Percentiles rank a stretch among this genome's conserved stretches.
These are phyloP conservation scores for Heterodera schachtii DNA, from an alignment of 1,140 invertebrate species.

Conservation along the genomic window DNA sequence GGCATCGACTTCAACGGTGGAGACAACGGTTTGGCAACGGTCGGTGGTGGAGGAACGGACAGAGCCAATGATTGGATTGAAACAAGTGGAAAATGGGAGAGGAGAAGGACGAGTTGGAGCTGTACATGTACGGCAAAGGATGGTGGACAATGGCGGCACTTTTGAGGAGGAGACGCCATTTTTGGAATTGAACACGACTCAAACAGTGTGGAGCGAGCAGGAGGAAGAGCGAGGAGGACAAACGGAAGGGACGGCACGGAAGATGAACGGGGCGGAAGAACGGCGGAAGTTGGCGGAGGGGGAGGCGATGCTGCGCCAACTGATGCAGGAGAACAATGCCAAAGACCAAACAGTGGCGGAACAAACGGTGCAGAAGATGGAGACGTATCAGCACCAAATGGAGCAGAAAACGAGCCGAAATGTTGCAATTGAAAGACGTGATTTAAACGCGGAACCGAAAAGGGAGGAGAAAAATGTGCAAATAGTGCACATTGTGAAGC, in stretches of 20 bases:
- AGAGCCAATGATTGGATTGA: neutral
- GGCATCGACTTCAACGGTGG: neutral
- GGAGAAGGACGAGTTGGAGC: neutral
- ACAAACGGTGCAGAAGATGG: neutral
- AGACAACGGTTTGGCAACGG: constrained; percentile 6
- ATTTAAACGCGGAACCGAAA: neutral
- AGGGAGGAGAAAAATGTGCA: neutral
- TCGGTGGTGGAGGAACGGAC: constrained; percentile 6
- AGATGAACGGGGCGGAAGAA: constrained; percentile 11
- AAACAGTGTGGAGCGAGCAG: neutral
- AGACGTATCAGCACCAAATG: too few species aligned
- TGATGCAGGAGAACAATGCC: neutral
- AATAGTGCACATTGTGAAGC: neutral
- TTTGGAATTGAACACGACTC: neutral
- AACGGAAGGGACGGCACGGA: neutral
- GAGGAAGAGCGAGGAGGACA: neutral
- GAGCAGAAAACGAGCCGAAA: neutral
- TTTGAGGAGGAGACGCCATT: constrained; percentile 8
- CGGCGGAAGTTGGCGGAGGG: neutral
- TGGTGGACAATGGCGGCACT: neutral
- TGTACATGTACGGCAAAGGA: neutral
- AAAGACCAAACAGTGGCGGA: neutral
- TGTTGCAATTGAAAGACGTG: neutral
- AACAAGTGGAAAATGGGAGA: neutral
- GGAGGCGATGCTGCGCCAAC: neutral